Percentiles rank a stretch among this genome's conserved stretches.
Conservation (phyloP, 2,797 vertebrate species). For the Remorina albescens region DNA sequence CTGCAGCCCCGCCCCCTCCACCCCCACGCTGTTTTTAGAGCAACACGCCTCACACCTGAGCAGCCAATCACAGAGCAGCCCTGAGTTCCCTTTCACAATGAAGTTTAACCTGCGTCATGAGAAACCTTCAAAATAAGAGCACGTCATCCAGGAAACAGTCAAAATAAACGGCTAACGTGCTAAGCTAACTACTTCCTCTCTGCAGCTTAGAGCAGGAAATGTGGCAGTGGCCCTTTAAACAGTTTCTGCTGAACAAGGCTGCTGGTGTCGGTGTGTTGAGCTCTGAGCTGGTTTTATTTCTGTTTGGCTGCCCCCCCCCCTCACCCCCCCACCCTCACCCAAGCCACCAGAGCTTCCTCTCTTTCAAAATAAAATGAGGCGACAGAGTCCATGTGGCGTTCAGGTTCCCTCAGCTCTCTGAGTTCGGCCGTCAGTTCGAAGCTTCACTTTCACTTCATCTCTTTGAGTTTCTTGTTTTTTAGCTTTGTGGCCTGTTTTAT, state of each 20-base stretch:
- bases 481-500: conserved; percentile 19
- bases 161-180: no score
- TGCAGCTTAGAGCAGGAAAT: no score
- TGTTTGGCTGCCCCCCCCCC: conserved; percentile 70
- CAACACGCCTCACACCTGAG: conserved; percentile 54
- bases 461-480: neutral
- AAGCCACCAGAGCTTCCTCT: conserved; percentile 26
- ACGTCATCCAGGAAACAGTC: neutral
- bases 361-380: neutral
- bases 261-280: conserved; percentile 22
- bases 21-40: conserved; percentile 53
- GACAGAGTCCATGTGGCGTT: no score
- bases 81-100: neutral
- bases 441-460: neutral
- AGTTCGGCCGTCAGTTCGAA: no score
- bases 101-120: neutral
- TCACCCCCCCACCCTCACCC: neutral
- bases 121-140: neutral
- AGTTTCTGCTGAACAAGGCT: no score
- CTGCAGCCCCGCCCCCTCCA: conserved; percentile 75
- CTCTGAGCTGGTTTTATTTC: conserved; percentile 47
- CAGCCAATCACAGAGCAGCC: conserved; percentile 49
- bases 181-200: no score
- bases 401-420: no score
- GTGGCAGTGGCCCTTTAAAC: neutral